Evolutionary conservation across 2,888 invertebrate genomes (phyloP).

Genomic region (Antitype chi): DNA sequence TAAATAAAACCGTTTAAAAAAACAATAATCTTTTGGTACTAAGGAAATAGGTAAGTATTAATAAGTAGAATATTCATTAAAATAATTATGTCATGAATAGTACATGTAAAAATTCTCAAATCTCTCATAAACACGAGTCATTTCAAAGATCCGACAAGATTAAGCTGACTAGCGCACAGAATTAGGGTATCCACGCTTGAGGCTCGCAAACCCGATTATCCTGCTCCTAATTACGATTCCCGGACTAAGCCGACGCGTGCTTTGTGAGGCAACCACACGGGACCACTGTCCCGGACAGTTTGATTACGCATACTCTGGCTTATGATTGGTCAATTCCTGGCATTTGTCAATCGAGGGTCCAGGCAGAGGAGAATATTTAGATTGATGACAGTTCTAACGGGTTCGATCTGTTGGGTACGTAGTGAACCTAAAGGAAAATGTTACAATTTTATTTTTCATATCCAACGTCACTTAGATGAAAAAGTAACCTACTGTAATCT

Average conservation of each 20-base stretch:
- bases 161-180: conserved; percentile 34
- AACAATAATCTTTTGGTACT: too few species aligned
- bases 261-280: conserved; percentile 64
- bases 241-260: conserved; percentile 50
- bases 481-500: too few species aligned
- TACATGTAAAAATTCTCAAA: not conserved
- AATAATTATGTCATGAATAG: not conserved
- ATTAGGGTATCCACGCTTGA: conserved; percentile 47
- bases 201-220: conserved; percentile 62
- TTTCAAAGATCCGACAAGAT: conserved; percentile 35
- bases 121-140: conserved; percentile 1
- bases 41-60: not conserved
- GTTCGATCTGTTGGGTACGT: not conserved
- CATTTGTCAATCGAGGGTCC: not conserved
- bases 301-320: conserved; percentile 58
- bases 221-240: conserved; percentile 69
- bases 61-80: not conserved
- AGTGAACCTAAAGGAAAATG: too few species aligned
- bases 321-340: conserved; percentile 61
- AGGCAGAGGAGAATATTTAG: not conserved
- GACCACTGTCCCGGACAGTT: conserved; percentile 58
- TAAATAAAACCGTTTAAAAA: too few species aligned
- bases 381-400: not conserved
- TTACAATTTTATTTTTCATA: too few species aligned
- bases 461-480: too few species aligned